These are phyloP conservation scores for Stomatorhinus ivindoensis DNA, from an alignment of 2,113 vertebrate species.

Conservation along the genomic window DNA sequence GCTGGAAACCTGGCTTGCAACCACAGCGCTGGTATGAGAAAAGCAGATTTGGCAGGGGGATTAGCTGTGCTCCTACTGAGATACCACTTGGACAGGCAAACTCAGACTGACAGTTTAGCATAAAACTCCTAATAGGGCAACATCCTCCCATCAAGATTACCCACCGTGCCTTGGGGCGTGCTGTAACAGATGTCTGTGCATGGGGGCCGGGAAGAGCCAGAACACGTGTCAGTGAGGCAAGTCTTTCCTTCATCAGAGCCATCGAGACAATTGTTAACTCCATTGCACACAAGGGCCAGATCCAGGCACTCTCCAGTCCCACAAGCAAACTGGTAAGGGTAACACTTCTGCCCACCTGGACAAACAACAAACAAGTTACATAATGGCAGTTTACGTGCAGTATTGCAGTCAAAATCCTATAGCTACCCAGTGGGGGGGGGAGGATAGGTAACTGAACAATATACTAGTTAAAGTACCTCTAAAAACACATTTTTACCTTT, in stretches of 20 bases:
- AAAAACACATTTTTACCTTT: background rate
- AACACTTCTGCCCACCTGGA: slow-evolving; percentile 61
- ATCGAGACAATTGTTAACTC: slow-evolving; percentile 64
- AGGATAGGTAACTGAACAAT: background rate
- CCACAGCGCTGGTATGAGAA: slow-evolving; percentile 61
- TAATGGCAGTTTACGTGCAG: background rate
- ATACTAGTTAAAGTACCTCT: background rate
- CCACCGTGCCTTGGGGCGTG: slow-evolving; percentile 72
- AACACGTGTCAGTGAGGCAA: slow-evolving; percentile 52
- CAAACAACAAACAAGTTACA: background rate
- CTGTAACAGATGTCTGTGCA: slow-evolving; percentile 68
- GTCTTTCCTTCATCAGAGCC: slow-evolving; percentile 67
- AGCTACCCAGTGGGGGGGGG: background rate
- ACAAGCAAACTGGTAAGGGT: slow-evolving; percentile 62
- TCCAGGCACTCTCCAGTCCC: slow-evolving; percentile 60
- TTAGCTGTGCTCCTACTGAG: background rate
- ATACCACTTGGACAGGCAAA: background rate
- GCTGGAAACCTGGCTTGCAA: slow-evolving; percentile 65
- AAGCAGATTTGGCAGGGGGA: background rate
- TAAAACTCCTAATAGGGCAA: background rate
- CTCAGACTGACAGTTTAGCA: background rate
- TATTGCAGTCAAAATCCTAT: background rate
- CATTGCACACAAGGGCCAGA: slow-evolving; percentile 62
- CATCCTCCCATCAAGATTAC: slow-evolving; percentile 25
- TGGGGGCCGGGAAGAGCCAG: slow-evolving; percentile 39